A percentile compares a stretch with the other conserved stretches of the same genome.
phyloP scores from a whole-genome alignment of 2,888 invertebrate species.

The Zaprionus lineosus region DNA sequence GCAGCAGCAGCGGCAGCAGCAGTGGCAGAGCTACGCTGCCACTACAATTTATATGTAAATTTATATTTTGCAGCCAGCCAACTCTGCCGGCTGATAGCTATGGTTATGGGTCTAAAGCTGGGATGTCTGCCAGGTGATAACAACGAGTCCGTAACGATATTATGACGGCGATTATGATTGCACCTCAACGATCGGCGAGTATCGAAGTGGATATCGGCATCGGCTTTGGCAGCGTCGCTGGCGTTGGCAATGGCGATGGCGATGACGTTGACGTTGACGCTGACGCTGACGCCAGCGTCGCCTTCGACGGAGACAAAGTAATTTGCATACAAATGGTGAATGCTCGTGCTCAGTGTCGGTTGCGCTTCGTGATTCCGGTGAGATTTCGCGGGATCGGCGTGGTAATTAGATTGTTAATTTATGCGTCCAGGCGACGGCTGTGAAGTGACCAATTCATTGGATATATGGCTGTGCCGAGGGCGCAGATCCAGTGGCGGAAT shows the following conservation, averaged over 20 bases:
- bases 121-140: conserved; percentile 61
- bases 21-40: too few species aligned
- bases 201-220: conserved; percentile 1
- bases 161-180: conserved; percentile 76
- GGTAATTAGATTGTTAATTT: conserved; percentile 75
- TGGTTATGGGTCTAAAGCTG: background rate
- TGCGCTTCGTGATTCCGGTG: conserved; percentile 71
- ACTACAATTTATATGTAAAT: conserved; percentile 76
- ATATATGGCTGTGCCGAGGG: background rate
- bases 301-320: conserved; percentile 37
- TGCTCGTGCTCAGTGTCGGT: conserved; percentile 74
- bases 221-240: background rate
- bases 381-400: conserved; percentile 55
- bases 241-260: background rate
- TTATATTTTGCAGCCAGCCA: conserved; percentile 44
- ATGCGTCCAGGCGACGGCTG: conserved; percentile 45
- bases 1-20: too few species aligned
- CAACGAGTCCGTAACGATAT: conserved; percentile 63
- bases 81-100: conserved; percentile 8
- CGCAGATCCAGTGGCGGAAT: conserved; percentile 11
- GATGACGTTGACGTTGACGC: conserved; percentile 24
- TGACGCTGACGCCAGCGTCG: background rate
- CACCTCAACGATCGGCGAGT: conserved; percentile 46
- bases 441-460: background rate
- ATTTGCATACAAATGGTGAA: conserved; percentile 78